phyloP scores from a whole-genome alignment of 1,140 invertebrate genomes.

The Laupala kohalensis region DNA sequence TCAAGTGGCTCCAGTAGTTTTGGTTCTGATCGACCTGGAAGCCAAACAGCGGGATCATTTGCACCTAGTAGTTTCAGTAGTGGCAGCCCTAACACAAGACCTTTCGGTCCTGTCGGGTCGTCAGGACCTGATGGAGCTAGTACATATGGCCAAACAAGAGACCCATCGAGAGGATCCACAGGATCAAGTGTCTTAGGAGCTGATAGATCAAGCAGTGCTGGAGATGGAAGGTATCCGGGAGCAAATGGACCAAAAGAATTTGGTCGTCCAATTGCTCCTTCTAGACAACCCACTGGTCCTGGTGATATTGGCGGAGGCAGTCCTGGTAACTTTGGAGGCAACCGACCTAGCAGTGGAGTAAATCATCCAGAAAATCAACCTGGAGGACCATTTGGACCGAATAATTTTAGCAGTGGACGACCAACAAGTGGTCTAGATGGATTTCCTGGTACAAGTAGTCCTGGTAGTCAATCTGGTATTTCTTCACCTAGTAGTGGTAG shows the following conservation, averaged over 20 bases:
- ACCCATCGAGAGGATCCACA: constrained; percentile 12
- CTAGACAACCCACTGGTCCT: constrained; percentile 2
- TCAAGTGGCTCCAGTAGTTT: constrained; percentile 19
- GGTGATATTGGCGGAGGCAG: constrained; percentile 10
- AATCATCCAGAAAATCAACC: constrained; percentile 10
- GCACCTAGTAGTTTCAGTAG: constrained; percentile 14
- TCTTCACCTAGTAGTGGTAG: too few relatives aligned
- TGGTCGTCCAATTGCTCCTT: too few relatives aligned
- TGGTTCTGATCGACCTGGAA: constrained; percentile 16
- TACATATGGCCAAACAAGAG: constrained; percentile 15
- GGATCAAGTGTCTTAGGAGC: constrained; percentile 15
- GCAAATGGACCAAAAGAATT: too few relatives aligned
- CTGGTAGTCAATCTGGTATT: not conserved
- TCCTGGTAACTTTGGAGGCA: not conserved
- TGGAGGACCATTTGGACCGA: constrained; percentile 18
- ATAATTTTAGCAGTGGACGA: constrained; percentile 12
- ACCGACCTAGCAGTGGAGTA: constrained; percentile 13
- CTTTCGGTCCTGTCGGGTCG: constrained; percentile 10
- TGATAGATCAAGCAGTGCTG: constrained; percentile 12
- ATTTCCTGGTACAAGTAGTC: constrained; percentile 12
- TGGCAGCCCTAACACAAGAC: constrained; percentile 4
- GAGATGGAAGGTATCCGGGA: constrained; percentile 14
- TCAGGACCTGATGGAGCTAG: constrained; percentile 1
- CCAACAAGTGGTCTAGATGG: constrained; percentile 15
- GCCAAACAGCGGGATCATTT: constrained; percentile 16